Evolutionary conservation across 1,140 invertebrate species (phyloP).

Genomic region (Achatina immaculata): DNA sequence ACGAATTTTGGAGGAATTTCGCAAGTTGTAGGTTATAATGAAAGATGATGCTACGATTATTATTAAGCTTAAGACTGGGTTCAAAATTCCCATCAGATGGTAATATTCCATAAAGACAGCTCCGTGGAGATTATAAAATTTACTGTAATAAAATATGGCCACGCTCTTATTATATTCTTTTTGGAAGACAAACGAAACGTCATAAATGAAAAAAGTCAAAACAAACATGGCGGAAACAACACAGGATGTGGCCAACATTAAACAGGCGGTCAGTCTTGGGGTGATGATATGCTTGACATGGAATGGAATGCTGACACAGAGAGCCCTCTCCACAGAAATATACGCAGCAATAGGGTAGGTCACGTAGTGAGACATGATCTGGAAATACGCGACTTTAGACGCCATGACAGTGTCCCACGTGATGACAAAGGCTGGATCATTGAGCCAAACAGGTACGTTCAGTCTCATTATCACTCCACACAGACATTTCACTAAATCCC

Average conservation of each 20-base stretch:
- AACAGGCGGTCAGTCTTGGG: background rate
- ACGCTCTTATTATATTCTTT: background rate
- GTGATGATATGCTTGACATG: background rate
- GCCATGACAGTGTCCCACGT: background rate
- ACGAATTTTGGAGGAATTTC: background rate
- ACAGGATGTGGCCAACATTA: background rate
- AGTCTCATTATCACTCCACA: background rate
- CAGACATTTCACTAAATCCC: background rate
- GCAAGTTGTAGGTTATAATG: conserved; percentile 13
- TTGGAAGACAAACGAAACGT: background rate
- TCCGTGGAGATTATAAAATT: background rate
- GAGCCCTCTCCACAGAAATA: background rate
- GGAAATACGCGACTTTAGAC: background rate
- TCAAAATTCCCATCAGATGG: background rate
- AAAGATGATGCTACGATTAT: background rate
- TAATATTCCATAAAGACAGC: background rate
- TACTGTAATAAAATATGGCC: background rate
- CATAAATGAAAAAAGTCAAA: conserved; percentile 8
- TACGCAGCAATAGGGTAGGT: background rate
- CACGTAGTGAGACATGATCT: background rate
- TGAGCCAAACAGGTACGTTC: background rate
- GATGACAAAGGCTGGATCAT: background rate
- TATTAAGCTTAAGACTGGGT: conserved; percentile 10
- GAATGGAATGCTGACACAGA: conserved; percentile 6
- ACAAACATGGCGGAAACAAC: background rate